Evolutionary conservation across 2,888 invertebrate genomes (phyloP).

Genomic region (Phania funesta): DNA sequence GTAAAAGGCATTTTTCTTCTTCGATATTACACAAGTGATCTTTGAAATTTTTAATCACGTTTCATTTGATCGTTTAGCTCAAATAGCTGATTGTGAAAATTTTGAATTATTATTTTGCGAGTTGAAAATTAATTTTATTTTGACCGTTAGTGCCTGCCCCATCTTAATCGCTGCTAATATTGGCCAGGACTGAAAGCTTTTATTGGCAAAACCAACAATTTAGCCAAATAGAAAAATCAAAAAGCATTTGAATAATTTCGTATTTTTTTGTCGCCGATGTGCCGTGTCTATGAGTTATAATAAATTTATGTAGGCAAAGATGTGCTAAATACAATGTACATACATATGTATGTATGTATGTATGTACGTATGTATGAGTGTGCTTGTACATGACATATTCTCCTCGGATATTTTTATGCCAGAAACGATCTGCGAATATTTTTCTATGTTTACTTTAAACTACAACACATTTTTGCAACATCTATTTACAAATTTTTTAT

Average conservation of each 20-base stretch:
- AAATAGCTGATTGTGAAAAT: constrained; percentile 5
- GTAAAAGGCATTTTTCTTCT: background rate
- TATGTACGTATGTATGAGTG: background rate
- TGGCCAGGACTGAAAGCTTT: constrained; percentile 79
- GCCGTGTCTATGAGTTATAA: constrained; percentile 38
- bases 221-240: constrained; percentile 34
- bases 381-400: background rate
- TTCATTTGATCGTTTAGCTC: background rate
- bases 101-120: constrained; percentile 29
- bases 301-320: constrained; percentile 11
- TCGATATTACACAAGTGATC: background rate
- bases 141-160: constrained; percentile 60
- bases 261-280: constrained; percentile 40
- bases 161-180: constrained; percentile 79
- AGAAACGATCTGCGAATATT: background rate
- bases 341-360: background rate
- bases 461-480: background rate
- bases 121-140: constrained; percentile 43
- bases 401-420: constrained; percentile 32
- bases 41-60: background rate
- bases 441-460: constrained; percentile 38
- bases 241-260: constrained; percentile 54
- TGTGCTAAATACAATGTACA: background rate
- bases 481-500: background rate
- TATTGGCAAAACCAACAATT: constrained; percentile 37